A percentile compares a stretch with the other conserved stretches of the same genome.
Evolutionary conservation across 2,113 vertebrate genomes (phyloP).

Genomic region (Equus przewalskii): DNA sequence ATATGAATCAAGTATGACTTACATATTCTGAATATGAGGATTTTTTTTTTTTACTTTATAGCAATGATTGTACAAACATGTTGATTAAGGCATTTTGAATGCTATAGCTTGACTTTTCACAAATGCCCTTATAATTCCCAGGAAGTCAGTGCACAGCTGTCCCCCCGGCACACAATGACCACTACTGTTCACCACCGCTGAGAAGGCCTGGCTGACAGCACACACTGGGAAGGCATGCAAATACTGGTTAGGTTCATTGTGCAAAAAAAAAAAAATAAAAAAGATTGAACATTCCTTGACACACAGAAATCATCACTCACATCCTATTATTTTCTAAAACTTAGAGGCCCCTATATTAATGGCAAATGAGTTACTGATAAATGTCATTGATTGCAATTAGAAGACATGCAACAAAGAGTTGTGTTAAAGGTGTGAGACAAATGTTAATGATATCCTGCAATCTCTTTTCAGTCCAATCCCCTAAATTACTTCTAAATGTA

Average conservation of each 20-base stretch:
- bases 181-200: neutral
- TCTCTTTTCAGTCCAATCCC: neutral
- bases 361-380: constrained; percentile 4
- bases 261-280: neutral
- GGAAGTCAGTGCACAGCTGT: constrained; percentile 47
- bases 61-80: neutral
- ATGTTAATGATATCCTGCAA: neutral
- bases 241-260: neutral
- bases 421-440: neutral
- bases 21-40: constrained; percentile 18
- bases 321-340: constrained; percentile 4
- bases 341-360: neutral
- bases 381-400: neutral
- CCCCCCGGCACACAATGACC: neutral
- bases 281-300: neutral
- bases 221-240: neutral
- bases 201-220: neutral
- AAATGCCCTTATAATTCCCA: neutral
- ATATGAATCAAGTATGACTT: neutral
- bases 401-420: neutral
- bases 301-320: neutral
- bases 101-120: neutral
- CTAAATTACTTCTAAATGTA: neutral
- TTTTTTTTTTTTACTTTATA: neutral
- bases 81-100: constrained; percentile 3